phyloP scores from a whole-genome alignment of 2,113 vertebrate genomes.

The Prochilodus magdalenae region DNA sequence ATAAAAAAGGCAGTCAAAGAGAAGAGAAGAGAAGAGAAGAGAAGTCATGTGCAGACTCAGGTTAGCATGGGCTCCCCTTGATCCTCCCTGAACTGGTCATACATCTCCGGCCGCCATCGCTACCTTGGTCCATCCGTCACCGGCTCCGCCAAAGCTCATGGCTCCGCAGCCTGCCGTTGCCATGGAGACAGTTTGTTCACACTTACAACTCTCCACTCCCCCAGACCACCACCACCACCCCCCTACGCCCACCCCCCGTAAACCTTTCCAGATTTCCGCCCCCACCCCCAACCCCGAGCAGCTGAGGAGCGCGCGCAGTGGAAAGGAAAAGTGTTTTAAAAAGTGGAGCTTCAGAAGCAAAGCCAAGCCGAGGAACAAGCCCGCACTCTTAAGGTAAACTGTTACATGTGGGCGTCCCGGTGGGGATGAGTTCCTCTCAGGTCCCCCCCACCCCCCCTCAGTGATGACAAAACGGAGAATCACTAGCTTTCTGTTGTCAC shows the following conservation, averaged over 20 bases:
- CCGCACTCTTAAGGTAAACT: slow-evolving; percentile 44
- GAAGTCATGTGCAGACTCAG: neutral
- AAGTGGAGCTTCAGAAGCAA: slow-evolving; percentile 20
- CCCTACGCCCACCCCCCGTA: slow-evolving; percentile 65
- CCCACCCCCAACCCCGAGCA: slow-evolving; percentile 48
- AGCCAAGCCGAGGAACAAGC: neutral
- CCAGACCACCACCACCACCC: slow-evolving; percentile 21
- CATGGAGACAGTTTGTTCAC: slow-evolving; percentile 79
- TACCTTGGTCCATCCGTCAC: slow-evolving; percentile 73
- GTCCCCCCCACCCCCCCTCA: neutral
- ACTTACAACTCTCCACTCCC: slow-evolving; percentile 67
- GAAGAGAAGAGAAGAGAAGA: neutral
- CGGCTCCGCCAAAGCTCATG: slow-evolving; percentile 61
- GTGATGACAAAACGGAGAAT: slow-evolving; percentile 52
- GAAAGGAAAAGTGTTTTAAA: slow-evolving; percentile 43
- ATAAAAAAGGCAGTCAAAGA: neutral
- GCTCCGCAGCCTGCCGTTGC: slow-evolving; percentile 74
- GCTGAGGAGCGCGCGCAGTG: slow-evolving; percentile 1
- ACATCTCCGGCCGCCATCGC: slow-evolving; percentile 68
- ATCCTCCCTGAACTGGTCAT: neutral
- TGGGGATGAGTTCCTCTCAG: slow-evolving; percentile 30
- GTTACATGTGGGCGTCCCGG: slow-evolving; percentile 43
- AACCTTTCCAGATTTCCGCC: slow-evolving; percentile 75
- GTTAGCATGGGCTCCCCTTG: slow-evolving; percentile 1
- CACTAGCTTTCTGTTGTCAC: slow-evolving; percentile 37